These are phyloP conservation scores for Callorhinus ursinus DNA, from an alignment of 2,113 vertebrate species.

Conservation along the genomic window DNA sequence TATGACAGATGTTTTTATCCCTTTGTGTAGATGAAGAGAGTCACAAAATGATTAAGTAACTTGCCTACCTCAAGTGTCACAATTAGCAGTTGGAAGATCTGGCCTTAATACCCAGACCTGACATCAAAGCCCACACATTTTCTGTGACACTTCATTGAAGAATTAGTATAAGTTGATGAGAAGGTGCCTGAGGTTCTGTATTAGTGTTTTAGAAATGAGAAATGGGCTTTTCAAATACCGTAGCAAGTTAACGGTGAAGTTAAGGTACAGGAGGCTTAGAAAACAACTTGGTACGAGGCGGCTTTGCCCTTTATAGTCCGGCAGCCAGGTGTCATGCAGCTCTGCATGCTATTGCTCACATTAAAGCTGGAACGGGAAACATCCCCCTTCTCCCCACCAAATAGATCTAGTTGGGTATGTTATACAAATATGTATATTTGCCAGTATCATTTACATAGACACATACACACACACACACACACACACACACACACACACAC, in stretches of 20 bases:
- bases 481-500: background rate
- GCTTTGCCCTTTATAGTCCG: background rate
- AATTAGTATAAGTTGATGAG: background rate
- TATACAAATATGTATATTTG: background rate
- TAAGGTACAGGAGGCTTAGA: background rate
- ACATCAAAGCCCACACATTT: constrained; percentile 5
- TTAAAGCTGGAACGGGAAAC: background rate
- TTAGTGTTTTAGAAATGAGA: constrained; percentile 16
- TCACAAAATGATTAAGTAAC: constrained; percentile 17
- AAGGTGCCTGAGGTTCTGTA: background rate
- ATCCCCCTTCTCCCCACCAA: background rate
- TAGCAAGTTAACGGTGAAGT: background rate
- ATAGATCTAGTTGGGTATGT: background rate
- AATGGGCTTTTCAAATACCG: constrained; percentile 7
- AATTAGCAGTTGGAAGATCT: background rate
- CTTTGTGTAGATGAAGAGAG: background rate
- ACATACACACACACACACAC: background rate
- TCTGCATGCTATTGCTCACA: background rate
- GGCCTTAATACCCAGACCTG: background rate
- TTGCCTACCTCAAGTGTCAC: background rate
- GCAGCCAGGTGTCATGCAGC: background rate
- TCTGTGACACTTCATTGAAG: background rate
- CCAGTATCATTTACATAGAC: background rate
- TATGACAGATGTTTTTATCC: constrained; percentile 14
- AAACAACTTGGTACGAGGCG: background rate